These are phyloP conservation scores for Phymastichus coffea DNA, from an alignment of 1,140 invertebrate species.

Conservation along the genomic window DNA sequence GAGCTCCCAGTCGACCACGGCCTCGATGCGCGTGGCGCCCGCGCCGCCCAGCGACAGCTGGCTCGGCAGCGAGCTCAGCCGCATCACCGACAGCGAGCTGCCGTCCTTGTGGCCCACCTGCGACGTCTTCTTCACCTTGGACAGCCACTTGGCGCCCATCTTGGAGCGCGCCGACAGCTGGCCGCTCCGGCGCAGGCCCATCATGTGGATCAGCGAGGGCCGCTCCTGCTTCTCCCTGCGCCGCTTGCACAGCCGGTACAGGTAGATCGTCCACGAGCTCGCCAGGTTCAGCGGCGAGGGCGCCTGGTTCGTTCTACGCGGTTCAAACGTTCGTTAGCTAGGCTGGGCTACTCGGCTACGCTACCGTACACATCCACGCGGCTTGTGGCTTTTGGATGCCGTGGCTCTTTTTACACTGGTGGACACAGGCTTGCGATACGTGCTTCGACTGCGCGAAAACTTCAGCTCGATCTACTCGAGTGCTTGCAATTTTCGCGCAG, in stretches of 20 bases:
- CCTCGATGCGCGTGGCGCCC: conserved; percentile 74
- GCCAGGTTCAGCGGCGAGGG: conserved; percentile 96
- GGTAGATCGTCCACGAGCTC: conserved; percentile 87
- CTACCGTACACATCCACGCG: too few species aligned
- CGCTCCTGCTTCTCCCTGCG: conserved; percentile 72
- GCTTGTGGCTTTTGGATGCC: too few species aligned
- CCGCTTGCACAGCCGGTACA: conserved; percentile 77
- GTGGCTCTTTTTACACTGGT: too few species aligned
- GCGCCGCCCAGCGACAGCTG: conserved; percentile 75
- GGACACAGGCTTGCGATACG: too few species aligned
- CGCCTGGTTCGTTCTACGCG: conserved; percentile 82
- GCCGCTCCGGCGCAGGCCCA: conserved; percentile 68
- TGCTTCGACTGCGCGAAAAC: too few species aligned
- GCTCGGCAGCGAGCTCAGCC: conserved; percentile 78
- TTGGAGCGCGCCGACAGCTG: conserved; percentile 77
- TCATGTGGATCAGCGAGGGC: conserved; percentile 78
- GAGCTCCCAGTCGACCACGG: conserved; percentile 86
- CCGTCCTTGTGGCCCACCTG: conserved; percentile 81
- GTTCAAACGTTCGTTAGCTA: too few species aligned
- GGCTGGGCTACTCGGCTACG: too few species aligned
- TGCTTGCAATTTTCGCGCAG: too few species aligned
- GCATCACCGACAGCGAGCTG: conserved; percentile 71
- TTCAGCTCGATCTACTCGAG: too few species aligned
- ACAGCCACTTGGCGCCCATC: conserved; percentile 81
- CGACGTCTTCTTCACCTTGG: conserved; percentile 73